Evolutionary conservation across 2,888 invertebrate genomes (phyloP).

Genomic region (Drosophila emarginata): DNA sequence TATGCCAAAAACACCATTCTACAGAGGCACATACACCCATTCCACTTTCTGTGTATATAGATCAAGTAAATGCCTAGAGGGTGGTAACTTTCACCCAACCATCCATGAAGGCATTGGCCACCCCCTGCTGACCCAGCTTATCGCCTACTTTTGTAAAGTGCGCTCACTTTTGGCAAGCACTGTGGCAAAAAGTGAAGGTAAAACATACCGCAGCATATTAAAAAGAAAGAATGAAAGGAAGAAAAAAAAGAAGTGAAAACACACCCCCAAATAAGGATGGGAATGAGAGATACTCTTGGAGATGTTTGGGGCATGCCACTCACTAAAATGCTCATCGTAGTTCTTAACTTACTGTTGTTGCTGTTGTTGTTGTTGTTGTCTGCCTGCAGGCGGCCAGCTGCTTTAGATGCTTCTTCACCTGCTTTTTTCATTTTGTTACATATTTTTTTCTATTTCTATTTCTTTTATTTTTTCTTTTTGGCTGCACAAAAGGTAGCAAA

Average conservation of each 20-base stretch:
- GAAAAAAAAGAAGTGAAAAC: conserved; percentile 52
- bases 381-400: conserved; percentile 51
- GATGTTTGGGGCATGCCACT: conserved; percentile 10
- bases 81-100: background rate
- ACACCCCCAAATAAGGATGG: conserved; percentile 55
- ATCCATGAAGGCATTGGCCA: background rate
- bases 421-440: conserved; percentile 29
- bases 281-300: background rate
- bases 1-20: background rate
- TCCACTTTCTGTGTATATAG: background rate
- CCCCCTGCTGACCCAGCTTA: conserved; percentile 55
- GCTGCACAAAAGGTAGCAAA: conserved; percentile 14
- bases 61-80: conserved; percentile 7
- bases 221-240: conserved; percentile 46
- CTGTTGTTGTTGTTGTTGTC: conserved; percentile 31
- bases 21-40: background rate
- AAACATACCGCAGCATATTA: conserved; percentile 76
- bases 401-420: conserved; percentile 64
- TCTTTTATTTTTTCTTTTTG: background rate
- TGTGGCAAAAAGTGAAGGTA: conserved; percentile 11
- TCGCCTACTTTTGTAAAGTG: conserved; percentile 67
- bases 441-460: conserved; percentile 24
- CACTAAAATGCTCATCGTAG: conserved; percentile 16
- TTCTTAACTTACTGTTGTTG: conserved; percentile 16
- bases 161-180: conserved; percentile 53